Evolutionary conservation across 2,113 vertebrate genomes (phyloP).

Genomic region (Alligator sinensis): DNA sequence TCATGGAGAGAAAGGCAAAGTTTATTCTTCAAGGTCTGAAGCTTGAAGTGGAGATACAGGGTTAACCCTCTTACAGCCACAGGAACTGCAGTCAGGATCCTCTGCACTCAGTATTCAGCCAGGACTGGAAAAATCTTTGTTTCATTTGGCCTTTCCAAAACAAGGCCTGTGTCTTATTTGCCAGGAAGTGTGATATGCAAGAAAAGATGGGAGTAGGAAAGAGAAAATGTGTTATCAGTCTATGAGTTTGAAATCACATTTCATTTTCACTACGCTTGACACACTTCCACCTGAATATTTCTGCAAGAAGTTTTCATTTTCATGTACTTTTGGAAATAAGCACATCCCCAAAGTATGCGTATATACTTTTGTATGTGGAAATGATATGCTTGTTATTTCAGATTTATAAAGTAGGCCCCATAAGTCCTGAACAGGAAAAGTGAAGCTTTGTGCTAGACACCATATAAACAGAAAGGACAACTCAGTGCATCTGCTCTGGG

Average conservation of each 20-base stretch:
- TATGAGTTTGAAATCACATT: not conserved
- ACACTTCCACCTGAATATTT: not conserved
- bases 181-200: not conserved
- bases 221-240: not conserved
- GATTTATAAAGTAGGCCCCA: not conserved
- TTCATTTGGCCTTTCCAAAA: no score
- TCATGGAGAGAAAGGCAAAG: no score
- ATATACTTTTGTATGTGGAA: not conserved
- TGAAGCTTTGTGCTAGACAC: not conserved
- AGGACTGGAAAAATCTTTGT: no score
- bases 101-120: no score
- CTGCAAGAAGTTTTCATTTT: not conserved
- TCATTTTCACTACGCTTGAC: not conserved
- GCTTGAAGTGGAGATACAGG: no score
- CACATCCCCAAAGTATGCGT: not conserved
- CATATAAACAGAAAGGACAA: accelerated
- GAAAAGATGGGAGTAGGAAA: not conserved
- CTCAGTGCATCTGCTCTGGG: not conserved
- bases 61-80: no score
- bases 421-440: not conserved
- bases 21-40: no score
- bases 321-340: not conserved
- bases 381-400: not conserved
- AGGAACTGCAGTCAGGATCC: no score
- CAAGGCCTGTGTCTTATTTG: no score